Evolutionary conservation across 2,797 vertebrate genomes (phyloP), one percentile per base, ranked within the genome.

Genomic region (Sciaenops ocellatus): DNA sequence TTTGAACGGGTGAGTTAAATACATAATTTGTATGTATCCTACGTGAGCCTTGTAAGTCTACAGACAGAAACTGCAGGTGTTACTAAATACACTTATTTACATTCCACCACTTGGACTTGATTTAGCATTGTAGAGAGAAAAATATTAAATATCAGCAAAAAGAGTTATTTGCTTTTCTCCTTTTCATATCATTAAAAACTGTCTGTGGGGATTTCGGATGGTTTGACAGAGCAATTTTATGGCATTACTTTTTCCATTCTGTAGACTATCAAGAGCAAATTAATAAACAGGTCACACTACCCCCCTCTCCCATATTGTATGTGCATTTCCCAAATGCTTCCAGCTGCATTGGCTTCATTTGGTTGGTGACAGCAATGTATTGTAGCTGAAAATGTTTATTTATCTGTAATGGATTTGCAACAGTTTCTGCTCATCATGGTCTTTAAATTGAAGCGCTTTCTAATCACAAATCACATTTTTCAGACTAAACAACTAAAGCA

Each of bases 311-410:
- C 18, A 11, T 26, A 57, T 44, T 55, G 10, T 56, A 1, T 5
- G 34, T 26, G 18, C 51, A 63, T 56, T 42, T 18, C 30, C 50
- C 13, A 12, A 30, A 52, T 6, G 1, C 24, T 73, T 51, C 44
- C 26, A 38, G 44, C 38, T 17, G 3, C 24, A 10, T 54, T 50
- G 9, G 50, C 28, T 60, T 60, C 17, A 42, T 69, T 41, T n/a
- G 18, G 22, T 1, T n/a, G 55, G 16, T 22, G 34, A 71, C 52
- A 61, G 48, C 47, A 70, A 18, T 28, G 57, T 28, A n/a, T 50
- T 62, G 41, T 22, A 34, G 64, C 74, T 59, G 22, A 15, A 30
- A 55, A 56, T 28, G 17, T 60, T 38, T 8, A 70, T 59, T 48
- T 8, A 70, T 59, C 42, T 9, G 59, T 13, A 46, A 54, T 54